phyloP scores from a whole-genome alignment of 2,888 invertebrate genomes.

The Quadriops clusia region DNA sequence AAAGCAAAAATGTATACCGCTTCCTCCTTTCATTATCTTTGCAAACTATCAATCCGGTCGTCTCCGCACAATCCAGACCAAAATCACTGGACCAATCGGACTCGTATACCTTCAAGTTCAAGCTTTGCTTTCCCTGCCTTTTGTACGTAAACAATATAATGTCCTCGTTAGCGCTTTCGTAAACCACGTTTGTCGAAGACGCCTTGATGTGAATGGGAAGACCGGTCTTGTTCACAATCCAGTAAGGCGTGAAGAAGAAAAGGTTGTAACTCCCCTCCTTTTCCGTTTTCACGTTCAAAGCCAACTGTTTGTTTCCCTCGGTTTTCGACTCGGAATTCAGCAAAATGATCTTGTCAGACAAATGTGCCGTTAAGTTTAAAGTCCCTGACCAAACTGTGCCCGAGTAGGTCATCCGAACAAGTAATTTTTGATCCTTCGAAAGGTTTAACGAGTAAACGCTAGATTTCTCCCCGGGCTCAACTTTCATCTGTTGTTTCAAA shows the following conservation, averaged over 20 bases:
- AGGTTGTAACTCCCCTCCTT: constrained; percentile 52
- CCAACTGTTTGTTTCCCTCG: constrained; percentile 53
- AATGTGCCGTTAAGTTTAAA: constrained; percentile 52
- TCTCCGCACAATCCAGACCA: constrained; percentile 57
- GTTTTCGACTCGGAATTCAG: constrained; percentile 50
- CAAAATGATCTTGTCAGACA: constrained; percentile 42
- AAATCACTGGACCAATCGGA: constrained; percentile 55
- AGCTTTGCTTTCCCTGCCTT: constrained; percentile 39
- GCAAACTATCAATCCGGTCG: constrained; percentile 63
- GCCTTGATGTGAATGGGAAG: constrained; percentile 71
- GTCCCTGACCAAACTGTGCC: constrained; percentile 59
- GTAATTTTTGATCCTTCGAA: constrained; percentile 42
- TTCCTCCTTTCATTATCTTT: constrained; percentile 58
- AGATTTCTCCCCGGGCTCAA: constrained; percentile 61
- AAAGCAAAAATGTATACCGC: constrained; percentile 61
- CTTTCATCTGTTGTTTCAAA: constrained; percentile 41
- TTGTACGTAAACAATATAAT: constrained; percentile 59
- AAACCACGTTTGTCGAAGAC: constrained; percentile 47
- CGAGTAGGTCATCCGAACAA: constrained; percentile 47
- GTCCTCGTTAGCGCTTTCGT: constrained; percentile 47
- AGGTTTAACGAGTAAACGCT: constrained; percentile 53
- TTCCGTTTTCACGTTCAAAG: constrained; percentile 54
- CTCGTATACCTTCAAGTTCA: constrained; percentile 47
- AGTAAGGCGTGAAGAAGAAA: constrained; percentile 67
- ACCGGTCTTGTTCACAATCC: constrained; percentile 83